A percentile compares a stretch with the other conserved stretches of the same genome.
phyloP scores from a whole-genome alignment of 2,888 invertebrate species.

The Branchipolynoe longqiensis region DNA sequence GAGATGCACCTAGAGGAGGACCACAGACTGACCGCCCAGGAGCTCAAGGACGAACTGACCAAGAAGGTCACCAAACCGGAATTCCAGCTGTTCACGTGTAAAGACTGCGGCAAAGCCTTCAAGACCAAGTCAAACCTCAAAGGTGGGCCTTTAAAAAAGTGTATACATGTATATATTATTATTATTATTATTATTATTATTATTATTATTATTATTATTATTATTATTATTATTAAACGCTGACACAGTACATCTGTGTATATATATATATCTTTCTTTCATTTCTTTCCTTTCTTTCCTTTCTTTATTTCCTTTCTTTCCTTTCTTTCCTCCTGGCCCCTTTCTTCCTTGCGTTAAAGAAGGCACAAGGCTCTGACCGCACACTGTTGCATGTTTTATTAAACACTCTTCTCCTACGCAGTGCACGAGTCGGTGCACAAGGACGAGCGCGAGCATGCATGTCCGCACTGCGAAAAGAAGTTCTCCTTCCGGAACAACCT shows the following conservation, averaged over 20 bases:
- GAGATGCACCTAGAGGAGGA: conserved; percentile 29
- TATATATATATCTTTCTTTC: neutral
- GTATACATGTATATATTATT: too few species aligned
- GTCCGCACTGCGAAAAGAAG: conserved; percentile 24
- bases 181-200: too few species aligned
- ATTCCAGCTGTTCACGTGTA: neutral
- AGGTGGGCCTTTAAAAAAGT: conserved; percentile 10
- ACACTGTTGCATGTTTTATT: too few species aligned
- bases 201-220: too few species aligned
- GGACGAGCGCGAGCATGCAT: conserved; percentile 8
- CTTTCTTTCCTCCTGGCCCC: too few species aligned
- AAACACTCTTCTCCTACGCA: too few species aligned
- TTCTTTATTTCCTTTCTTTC: too few species aligned
- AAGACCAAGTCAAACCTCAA: conserved; percentile 21
- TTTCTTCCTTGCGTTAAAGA: too few species aligned
- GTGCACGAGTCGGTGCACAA: conserved; percentile 23
- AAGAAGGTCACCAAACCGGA: neutral
- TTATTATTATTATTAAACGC: too few species aligned
- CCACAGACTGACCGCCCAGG: neutral
- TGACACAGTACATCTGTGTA: neutral
- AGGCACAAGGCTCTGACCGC: too few species aligned
- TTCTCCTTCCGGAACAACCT: conserved; percentile 44
- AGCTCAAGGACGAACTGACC: conserved; percentile 11
- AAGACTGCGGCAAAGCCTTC: conserved; percentile 14
- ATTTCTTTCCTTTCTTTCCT: too few species aligned